phyloP scores from a whole-genome alignment of 2,888 invertebrate genomes.

The Diploptera punctata region DNA sequence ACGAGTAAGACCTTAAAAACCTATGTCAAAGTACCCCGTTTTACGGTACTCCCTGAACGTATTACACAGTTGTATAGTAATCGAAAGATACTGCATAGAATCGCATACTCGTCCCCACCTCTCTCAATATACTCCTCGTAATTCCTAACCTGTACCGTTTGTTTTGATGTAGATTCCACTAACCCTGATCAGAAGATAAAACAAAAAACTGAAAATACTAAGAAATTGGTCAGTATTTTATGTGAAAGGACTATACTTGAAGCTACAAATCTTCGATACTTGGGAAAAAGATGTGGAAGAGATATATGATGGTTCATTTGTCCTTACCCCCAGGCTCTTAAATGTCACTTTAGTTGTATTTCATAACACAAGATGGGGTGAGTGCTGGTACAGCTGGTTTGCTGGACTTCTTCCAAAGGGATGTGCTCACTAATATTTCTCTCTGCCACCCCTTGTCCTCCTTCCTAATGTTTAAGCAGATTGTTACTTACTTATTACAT shows the following conservation, averaged over 20 bases:
- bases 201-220: too few species aligned
- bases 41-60: too few species aligned
- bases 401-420: constrained; percentile 21
- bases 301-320: constrained; percentile 40
- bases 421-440: constrained; percentile 14
- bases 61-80: too few species aligned
- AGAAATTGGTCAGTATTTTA: neutral
- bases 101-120: too few species aligned
- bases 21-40: too few species aligned
- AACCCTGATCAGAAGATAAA: too few species aligned
- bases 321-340: constrained; percentile 35
- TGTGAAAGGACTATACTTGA: constrained; percentile 8
- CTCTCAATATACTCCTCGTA: too few species aligned
- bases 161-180: too few species aligned
- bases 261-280: constrained; percentile 34
- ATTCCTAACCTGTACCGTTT: too few species aligned
- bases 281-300: constrained; percentile 17
- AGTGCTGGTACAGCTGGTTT: constrained; percentile 32
- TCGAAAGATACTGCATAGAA: too few species aligned
- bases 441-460: neutral
- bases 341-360: constrained; percentile 42
- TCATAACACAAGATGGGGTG: constrained; percentile 38
- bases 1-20: too few species aligned
- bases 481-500: constrained; percentile 1
- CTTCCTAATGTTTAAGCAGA: constrained; percentile 6